These are phyloP conservation scores for Ammodytes dubius DNA, from an alignment of 2,113 vertebrate species.

Conservation along the genomic window DNA sequence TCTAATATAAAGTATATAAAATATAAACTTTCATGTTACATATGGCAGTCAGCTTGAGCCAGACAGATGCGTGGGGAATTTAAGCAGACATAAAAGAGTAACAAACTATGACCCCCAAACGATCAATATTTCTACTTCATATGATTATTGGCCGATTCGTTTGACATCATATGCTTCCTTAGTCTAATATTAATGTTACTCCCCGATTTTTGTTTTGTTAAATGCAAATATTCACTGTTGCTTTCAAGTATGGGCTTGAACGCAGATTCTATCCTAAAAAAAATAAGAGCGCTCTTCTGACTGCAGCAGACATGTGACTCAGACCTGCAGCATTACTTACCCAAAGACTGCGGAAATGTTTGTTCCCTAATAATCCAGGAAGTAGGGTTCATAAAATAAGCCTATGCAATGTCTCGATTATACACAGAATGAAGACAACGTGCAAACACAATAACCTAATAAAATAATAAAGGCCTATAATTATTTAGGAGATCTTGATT, in stretches of 20 bases:
- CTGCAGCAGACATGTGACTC: slow-evolving; percentile 64
- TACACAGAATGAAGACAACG: too few species aligned
- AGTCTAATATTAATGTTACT: neutral
- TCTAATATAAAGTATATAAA: too few species aligned
- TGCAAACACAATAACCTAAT: accelerated
- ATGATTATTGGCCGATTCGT: neutral
- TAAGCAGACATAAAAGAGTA: neutral
- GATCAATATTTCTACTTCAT: neutral
- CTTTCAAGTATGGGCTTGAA: neutral
- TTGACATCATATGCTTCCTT: too few species aligned
- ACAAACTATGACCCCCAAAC: neutral
- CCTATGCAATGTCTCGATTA: neutral
- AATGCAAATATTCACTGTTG: neutral
- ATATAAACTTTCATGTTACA: too few species aligned
- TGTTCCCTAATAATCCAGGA: slow-evolving; percentile 57
- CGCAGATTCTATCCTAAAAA: neutral
- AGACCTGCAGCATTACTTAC: slow-evolving; percentile 1
- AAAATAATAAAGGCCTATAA: neutral
- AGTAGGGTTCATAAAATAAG: slow-evolving; percentile 19
- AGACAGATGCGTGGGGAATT: neutral
- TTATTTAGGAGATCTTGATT: neutral
- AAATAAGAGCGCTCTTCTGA: neutral
- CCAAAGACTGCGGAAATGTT: slow-evolving; percentile 55
- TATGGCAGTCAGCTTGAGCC: neutral
- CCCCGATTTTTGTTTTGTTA: too few species aligned